These are phyloP conservation scores for Pongo pygmaeus DNA, from an alignment of 2,113 vertebrate genomes.

Conservation along the genomic window DNA sequence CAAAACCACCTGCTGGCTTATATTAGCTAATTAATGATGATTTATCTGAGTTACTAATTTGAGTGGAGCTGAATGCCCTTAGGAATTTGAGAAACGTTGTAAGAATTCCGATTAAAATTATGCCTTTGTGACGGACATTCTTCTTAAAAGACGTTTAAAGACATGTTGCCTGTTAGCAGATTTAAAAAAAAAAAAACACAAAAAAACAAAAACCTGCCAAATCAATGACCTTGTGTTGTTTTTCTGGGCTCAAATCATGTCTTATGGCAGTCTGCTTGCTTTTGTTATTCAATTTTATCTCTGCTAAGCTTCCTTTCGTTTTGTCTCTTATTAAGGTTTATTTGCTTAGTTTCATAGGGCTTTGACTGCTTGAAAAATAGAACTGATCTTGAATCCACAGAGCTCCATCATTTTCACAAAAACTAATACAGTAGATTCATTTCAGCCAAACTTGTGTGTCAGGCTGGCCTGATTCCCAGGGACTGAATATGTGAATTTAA, in stretches of 20 bases:
- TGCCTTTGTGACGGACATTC: constrained; percentile 92
- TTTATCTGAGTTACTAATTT: constrained; percentile 97
- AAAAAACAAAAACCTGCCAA: constrained; percentile 78
- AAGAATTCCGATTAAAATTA: constrained; percentile 95
- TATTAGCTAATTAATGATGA: constrained; percentile 99
- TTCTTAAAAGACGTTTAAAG: constrained; percentile 85
- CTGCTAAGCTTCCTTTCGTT: constrained; percentile 59
- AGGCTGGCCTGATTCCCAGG: constrained; percentile 79
- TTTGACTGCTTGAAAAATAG: constrained; percentile 81
- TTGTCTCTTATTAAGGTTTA: constrained; percentile 71
- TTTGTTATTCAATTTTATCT: constrained; percentile 67
- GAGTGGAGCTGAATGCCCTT: constrained; percentile 92
- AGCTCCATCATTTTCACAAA: constrained; percentile 83
- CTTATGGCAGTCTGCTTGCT: constrained; percentile 64
- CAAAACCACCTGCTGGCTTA: constrained; percentile 96
- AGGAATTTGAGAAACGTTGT: constrained; percentile 90
- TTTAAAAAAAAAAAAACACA: neutral
- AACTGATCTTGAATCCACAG: constrained; percentile 73
- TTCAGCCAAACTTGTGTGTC: constrained; percentile 80
- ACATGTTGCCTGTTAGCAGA: constrained; percentile 84
- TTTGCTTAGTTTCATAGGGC: constrained; percentile 77
- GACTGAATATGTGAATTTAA: constrained; percentile 80
- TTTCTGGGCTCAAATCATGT: constrained; percentile 79
- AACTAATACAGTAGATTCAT: constrained; percentile 83
- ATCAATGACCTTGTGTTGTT: constrained; percentile 82